A percentile compares a stretch with the other conserved stretches of the same genome.
phyloP scores from a whole-genome alignment of 2,113 vertebrate genomes.

The Grus americana region DNA sequence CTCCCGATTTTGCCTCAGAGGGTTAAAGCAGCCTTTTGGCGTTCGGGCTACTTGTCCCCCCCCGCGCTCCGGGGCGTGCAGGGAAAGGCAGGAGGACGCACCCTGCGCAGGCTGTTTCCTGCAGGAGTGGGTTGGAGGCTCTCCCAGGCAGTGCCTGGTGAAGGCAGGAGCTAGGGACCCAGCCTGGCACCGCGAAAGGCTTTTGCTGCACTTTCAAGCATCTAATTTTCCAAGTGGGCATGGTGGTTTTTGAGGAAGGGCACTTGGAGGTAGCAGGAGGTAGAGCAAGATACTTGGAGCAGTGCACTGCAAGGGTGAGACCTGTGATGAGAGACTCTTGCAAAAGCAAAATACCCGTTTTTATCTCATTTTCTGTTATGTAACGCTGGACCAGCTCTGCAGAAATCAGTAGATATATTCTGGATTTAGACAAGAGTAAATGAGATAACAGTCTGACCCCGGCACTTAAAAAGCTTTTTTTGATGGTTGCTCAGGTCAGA shows the following conservation, averaged over 20 bases:
- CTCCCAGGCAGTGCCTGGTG: not conserved
- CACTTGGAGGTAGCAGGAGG: not conserved
- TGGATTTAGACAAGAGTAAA: not conserved
- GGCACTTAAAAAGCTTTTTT: not conserved
- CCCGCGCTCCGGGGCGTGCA: not conserved
- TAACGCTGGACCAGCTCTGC: not conserved
- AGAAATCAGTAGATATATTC: not conserved
- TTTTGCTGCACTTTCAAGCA: not conserved
- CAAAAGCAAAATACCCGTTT: not conserved
- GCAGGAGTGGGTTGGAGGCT: not conserved
- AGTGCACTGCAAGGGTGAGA: not conserved
- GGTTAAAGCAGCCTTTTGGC: slow-evolving; percentile 57
- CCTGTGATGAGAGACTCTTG: not conserved
- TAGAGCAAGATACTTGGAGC: not conserved
- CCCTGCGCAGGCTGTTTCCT: slow-evolving; percentile 23
- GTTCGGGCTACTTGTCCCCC: not conserved
- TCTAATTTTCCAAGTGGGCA: not conserved
- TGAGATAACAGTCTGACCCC: not conserved
- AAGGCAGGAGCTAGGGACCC: not conserved
- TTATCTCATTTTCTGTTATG: not conserved
- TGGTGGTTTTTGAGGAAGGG: not conserved
- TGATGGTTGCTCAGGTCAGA: not conserved
- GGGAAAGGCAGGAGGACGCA: slow-evolving; percentile 33
- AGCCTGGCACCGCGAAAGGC: not conserved
- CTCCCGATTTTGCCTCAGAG: not conserved